Evolutionary conservation across 37 sponge, comb jelly and placozoan genomes (phyloP), one percentile per base, ranked within the genome.

Genomic region (Beroe ovata): DNA sequence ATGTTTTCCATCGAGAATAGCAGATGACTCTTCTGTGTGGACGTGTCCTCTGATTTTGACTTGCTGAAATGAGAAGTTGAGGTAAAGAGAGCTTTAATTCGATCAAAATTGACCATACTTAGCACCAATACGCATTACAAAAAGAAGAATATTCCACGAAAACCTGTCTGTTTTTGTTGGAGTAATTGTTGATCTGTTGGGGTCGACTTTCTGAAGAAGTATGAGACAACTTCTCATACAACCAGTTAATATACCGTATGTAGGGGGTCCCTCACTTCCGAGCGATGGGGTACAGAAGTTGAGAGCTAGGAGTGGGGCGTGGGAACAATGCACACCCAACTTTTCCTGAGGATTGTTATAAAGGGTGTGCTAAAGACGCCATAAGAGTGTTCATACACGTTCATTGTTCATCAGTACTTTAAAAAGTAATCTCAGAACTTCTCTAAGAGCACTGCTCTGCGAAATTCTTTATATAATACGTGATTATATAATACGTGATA

Each of bases 191-290:
- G 84, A 16, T 77, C 47, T 37, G 33, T 6, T 36, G 1, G 84
- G 84, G 38, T 77, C 84, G 1, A 77, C 84, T 77, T 42, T 39
- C 84, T 77, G 84, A 1, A 77, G 84, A 1, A 77, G 47, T 6
- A 42, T 77, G 2, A 77, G 47, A 40, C 84, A 77, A 1, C 84
- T 54, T 25, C 84, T 38, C 54, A 77, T 39, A 40, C 84, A 77
- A 8, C 84, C 84, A n/a, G 84, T 77, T 0, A 77, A 26, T 1
- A 77, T 77, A 26, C 84, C 84, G 54, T 77, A 77, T 2, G 47
- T 25, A n/a, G 63, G 63, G 54, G 84, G 84, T 36, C 84, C 54
- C 41, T 41, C 84, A 1, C 36, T 40, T 40, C 84, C 84, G 25
- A 77, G 84, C n/a, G 84, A 0, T 4, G 84, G 84, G 28, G 84